Base-by-base conservation (phyloP, 2,888 invertebrate species). In the Adela reaumurella region DNA sequence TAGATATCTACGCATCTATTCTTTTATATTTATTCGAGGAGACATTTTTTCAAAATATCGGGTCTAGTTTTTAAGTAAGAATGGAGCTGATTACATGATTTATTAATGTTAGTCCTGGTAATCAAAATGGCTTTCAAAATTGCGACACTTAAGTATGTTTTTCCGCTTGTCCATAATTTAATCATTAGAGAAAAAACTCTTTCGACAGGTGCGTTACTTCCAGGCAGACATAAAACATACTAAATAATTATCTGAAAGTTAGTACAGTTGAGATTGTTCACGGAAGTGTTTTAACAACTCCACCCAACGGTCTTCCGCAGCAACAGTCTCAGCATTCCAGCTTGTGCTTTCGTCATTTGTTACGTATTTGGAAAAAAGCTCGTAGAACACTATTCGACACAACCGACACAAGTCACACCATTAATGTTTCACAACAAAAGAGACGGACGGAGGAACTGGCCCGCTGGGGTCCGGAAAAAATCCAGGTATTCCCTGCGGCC, bases 311-410 rank as follows among this genome's bases (percentile, higher is more conserved):
- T n/a, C 46, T 60, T 59, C 58, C 49, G 54, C 53, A 46, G 55
- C 49, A 54, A 59, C 54, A 55, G 59, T 59, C 55, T 54, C 50
- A 52, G 50, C 52, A 54, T 61, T 61, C 59, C 58, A 59, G 54
- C 55, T 55, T 17, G 56, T 52, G 19, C 57, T 53, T 58, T 60
- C 59, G 54, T 56, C 53, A 49, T 50, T 48, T 55, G 55, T 58
- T 17, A 55, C 50, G 53, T 52, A 56, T 49, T 57, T 61, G 44
- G 47, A 56, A 55, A 60, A 57, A 50, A 59, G 49, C 45, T n/a
- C n/a, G n/a, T n/a, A n/a, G n/a, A n/a, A n/a, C n/a, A n/a, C n/a
- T n/a, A n/a, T n/a, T n/a, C n/a, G n/a, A n/a, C n/a, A n/a, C n/a
- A n/a, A n/a, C n/a, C n/a, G n/a, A n/a, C n/a, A n/a, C n/a, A n/a